These are phyloP conservation scores for Amphiprion clarkii DNA, from an alignment of 2,797 vertebrate genomes.

Conservation along the genomic window DNA sequence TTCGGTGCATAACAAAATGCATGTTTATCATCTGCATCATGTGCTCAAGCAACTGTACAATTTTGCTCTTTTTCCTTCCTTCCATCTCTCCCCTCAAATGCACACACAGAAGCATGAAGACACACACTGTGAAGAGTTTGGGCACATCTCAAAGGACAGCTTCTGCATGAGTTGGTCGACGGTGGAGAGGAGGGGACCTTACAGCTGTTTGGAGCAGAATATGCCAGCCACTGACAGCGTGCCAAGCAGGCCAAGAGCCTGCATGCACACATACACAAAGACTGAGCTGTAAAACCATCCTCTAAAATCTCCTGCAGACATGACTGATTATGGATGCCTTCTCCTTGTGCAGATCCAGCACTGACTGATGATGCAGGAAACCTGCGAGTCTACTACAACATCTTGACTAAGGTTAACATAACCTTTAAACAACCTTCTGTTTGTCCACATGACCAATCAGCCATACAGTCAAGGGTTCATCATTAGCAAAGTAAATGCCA, in stretches of 20 bases:
- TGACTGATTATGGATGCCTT: conserved; percentile 44
- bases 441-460: conserved; percentile 37
- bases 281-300: conserved; percentile 2
- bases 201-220: conserved; percentile 81
- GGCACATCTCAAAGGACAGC: conserved; percentile 80
- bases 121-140: conserved; percentile 66
- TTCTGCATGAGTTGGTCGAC: conserved; percentile 80
- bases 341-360: conserved; percentile 16
- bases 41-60: conserved; percentile 73
- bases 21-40: conserved; percentile 73
- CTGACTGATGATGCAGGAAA: conserved; percentile 31
- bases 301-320: conserved; percentile 50
- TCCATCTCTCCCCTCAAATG: conserved; percentile 13
- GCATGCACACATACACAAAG: conserved; percentile 7
- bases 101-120: conserved; percentile 16
- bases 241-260: conserved; percentile 64
- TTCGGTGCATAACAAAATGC: conserved; percentile 49
- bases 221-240: conserved; percentile 70
- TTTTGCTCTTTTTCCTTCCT: conserved; percentile 33
- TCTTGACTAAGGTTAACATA: conserved; percentile 31
- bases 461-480: conserved; percentile 34
- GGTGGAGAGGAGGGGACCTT: conserved; percentile 76
- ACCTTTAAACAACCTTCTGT: conserved; percentile 53
- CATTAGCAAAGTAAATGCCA: conserved; percentile 53
- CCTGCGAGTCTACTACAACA: conserved; percentile 1